These are phyloP conservation scores for Nothocercus nigrocapillus DNA, from an alignment of 2,113 vertebrate genomes.

Conservation along the genomic window DNA sequence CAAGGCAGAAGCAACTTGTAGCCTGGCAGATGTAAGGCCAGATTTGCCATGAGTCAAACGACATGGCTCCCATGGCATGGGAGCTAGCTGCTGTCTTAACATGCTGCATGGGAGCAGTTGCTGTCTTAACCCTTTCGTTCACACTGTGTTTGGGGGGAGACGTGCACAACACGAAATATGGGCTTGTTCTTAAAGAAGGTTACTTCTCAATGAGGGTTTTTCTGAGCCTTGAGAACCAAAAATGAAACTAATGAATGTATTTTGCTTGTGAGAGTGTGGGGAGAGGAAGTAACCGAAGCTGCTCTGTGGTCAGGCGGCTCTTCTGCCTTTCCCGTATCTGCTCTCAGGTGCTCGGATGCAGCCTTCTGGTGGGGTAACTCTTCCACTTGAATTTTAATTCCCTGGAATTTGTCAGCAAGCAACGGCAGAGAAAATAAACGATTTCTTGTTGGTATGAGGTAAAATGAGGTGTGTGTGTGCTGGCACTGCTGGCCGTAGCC, in stretches of 20 bases:
- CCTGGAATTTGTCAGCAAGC: background rate
- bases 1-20: background rate
- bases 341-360: background rate
- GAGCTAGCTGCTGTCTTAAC: too few species aligned
- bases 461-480: rapidly evolving
- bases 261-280: background rate
- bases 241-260: background rate
- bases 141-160: background rate
- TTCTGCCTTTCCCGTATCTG: background rate
- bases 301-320: background rate
- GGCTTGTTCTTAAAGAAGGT: background rate
- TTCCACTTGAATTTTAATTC: background rate
- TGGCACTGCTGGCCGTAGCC: background rate
- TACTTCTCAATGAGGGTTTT: background rate
- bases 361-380: background rate
- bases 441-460: background rate
- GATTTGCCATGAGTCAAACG: background rate
- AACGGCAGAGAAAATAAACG: background rate
- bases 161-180: background rate
- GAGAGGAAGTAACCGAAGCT: slow-evolving; percentile 7
- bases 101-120: background rate
- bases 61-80: too few species aligned
- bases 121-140: background rate
- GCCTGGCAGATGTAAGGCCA: background rate
- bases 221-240: background rate